Evolutionary conservation across 2,113 vertebrate genomes (phyloP).

Genomic region (Oryzias melastigma): DNA sequence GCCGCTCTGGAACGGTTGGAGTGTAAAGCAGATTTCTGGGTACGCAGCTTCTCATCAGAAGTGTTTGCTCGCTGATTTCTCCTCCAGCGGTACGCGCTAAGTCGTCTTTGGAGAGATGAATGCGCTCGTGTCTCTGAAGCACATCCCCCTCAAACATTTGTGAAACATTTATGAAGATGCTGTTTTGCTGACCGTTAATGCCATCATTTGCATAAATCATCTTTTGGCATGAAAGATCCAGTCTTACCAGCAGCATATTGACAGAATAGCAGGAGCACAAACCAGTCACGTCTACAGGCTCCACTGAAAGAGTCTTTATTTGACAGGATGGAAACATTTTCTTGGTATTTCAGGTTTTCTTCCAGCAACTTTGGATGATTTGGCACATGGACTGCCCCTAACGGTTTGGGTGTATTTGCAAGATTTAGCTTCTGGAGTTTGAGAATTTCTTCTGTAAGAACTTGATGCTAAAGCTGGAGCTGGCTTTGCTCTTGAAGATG

Average conservation of each 20-base stretch:
- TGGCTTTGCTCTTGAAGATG: too few relatives aligned
- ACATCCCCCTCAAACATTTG: not conserved
- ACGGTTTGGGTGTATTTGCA: too few relatives aligned
- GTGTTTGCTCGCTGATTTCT: constrained; percentile 45
- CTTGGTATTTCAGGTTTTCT: too few relatives aligned
- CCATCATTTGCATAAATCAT: constrained; percentile 14
- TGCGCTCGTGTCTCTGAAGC: constrained; percentile 12
- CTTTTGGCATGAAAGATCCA: not conserved
- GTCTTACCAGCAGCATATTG: not conserved
- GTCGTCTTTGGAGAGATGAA: constrained; percentile 43
- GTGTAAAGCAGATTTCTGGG: constrained; percentile 6
- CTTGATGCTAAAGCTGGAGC: too few relatives aligned
- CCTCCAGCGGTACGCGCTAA: constrained; percentile 41
- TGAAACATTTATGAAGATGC: constrained; percentile 38
- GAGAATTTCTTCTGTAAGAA: too few relatives aligned
- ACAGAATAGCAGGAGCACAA: not conserved
- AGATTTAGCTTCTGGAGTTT: too few relatives aligned
- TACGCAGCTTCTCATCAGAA: constrained; percentile 36
- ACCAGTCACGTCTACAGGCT: constrained; percentile 1
- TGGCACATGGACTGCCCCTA: too few relatives aligned
- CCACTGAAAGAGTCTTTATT: not conserved
- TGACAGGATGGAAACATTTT: too few relatives aligned
- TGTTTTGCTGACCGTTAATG: constrained; percentile 26
- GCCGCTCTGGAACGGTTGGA: constrained; percentile 2
- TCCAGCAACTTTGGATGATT: too few relatives aligned